Evolutionary conservation across 1,140 invertebrate species (phyloP), one percentile per base, ranked within the genome.

Genomic region (Portunus trituberculatus): DNA sequence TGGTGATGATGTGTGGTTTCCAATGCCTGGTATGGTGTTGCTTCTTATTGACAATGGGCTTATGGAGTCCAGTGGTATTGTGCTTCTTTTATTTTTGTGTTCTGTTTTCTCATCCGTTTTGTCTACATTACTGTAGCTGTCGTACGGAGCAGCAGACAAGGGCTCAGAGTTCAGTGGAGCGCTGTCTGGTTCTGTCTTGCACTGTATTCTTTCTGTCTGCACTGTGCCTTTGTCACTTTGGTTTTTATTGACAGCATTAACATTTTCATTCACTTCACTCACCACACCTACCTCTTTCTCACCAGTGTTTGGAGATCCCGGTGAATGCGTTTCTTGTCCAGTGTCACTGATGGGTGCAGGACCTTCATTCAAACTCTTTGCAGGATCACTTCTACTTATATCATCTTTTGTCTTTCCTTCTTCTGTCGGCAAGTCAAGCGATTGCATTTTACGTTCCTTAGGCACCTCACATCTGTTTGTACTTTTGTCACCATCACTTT

Each of bases 1-100:
- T 28, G 48, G 8, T 45, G 39, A 25, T 29, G 10, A 10, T 12
- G 14, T 8, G n/a, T n/a, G 20, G 31, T 20, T 28, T 25, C 32
- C 52, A 59, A 95, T 39, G 4, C 94, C 94, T 39, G 94, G 94
- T 29, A 95, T 88, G 45, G 94, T 95, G 4, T 48, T 87, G 87
- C 94, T 95, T 39, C 39, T 88, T 2, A 94, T 32, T 84, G 88
- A 67, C 16, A 91, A 12, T 16, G 39, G 10, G 39, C 28, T 12
- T 46, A 45, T 16, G 10, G 92, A 86, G 28, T 52, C 46, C 10
- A 59, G 52, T 16, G 14, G 10, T 25, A 84, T 25, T 4, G 29
- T 29, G 25, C 29, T 45, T 1, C 52, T 59, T 14, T 32, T 29
- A 32, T 93, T 84, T 1, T 87, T n/a, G 59, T 93, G 32, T 16